Conservation (phyloP, 2,888 invertebrate species). For the Geophilus truncorum region DNA sequence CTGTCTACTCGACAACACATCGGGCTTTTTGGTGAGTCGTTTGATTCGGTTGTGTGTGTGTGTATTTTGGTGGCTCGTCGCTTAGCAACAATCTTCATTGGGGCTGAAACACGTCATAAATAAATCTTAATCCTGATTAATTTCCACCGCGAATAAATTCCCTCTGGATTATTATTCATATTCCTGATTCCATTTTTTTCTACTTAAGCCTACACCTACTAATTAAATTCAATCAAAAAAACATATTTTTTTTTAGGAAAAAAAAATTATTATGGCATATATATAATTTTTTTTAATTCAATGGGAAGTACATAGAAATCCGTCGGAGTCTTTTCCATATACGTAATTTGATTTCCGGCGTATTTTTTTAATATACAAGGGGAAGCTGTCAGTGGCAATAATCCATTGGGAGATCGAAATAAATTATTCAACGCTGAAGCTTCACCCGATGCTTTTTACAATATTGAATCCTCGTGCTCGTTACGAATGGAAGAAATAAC, state of each 20-base stretch:
- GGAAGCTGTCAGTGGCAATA: slow-evolving; percentile 21
- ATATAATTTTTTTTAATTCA: background rate
- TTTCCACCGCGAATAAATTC: background rate
- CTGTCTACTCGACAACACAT: slow-evolving; percentile 97
- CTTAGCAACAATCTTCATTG: slow-evolving; percentile 28
- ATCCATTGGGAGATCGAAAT: slow-evolving; percentile 17
- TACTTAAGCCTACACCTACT: too few species aligned
- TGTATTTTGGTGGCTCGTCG: slow-evolving; percentile 6
- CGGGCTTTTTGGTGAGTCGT: slow-evolving; percentile 87
- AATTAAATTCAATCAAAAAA: too few species aligned
- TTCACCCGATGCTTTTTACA: slow-evolving; percentile 1
- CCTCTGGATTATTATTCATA: too few species aligned
- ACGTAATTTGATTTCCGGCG: slow-evolving; percentile 12
- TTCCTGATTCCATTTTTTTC: too few species aligned
- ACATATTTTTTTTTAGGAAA: too few species aligned
- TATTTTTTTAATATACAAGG: slow-evolving; percentile 10
- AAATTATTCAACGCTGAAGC: slow-evolving; percentile 20
- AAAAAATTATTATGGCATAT: background rate
- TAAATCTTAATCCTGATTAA: slow-evolving; percentile 30
- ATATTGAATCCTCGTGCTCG: background rate
- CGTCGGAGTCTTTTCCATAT: background rate
- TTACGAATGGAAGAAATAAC: background rate
- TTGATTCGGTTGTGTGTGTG: background rate
- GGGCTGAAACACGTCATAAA: slow-evolving; percentile 28
- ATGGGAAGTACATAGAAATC: too few species aligned